Conservation (phyloP, 2,113 vertebrate species). For the Lasiurus borealis region DNA sequence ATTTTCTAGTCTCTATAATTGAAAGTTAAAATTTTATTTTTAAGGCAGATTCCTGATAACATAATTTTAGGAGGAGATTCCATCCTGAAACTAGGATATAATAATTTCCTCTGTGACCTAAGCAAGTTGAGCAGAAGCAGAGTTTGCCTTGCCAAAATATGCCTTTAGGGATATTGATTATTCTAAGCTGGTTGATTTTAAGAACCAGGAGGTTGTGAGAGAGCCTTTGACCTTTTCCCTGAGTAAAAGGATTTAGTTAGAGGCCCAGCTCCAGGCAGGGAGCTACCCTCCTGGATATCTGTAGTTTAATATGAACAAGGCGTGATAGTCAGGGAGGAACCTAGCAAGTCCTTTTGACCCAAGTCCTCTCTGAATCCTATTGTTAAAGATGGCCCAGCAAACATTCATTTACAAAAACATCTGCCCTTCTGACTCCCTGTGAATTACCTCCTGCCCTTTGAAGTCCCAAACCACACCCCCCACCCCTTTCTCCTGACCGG, state of each 20-base stretch:
- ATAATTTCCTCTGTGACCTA: not conserved
- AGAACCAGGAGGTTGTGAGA: not conserved
- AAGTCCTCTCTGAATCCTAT: not conserved
- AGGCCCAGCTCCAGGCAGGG: not conserved
- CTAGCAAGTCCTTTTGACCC: not conserved
- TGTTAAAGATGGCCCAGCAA: not conserved
- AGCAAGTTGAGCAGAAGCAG: not conserved
- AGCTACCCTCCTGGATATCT: not conserved
- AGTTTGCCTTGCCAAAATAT: not conserved
- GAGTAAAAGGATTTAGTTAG: not conserved
- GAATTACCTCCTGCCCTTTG: not conserved
- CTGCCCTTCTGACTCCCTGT: not conserved
- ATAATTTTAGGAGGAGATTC: not conserved
- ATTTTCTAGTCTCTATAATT: not conserved
- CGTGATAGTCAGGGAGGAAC: not conserved
- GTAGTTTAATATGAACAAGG: not conserved
- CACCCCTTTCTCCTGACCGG: not conserved
- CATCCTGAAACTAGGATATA: not conserved
- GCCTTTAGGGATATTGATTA: too few species aligned
- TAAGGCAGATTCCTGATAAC: not conserved
- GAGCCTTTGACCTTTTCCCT: not conserved
- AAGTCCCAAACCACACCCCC: not conserved
- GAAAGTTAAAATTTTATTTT: not conserved
- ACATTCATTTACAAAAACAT: not conserved
- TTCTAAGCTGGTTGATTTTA: too few species aligned